phyloP scores from a whole-genome alignment of 2,113 vertebrate species.

The Marcusenius ussheri region DNA sequence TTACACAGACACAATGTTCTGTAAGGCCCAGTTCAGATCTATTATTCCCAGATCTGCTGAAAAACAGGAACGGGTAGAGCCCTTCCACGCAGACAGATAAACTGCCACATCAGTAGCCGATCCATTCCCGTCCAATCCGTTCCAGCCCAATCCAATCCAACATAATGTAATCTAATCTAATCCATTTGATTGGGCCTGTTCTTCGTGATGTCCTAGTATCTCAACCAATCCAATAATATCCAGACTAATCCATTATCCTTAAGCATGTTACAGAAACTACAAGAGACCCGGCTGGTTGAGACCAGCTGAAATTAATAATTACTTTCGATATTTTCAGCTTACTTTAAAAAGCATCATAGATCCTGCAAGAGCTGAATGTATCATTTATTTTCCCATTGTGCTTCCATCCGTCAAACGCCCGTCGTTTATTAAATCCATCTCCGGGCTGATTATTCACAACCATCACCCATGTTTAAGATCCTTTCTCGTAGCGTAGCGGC shows the following conservation, averaged over 20 bases:
- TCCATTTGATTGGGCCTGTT: slow-evolving; percentile 4
- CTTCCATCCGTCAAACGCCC: not conserved
- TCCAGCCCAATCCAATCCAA: not conserved
- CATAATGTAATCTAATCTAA: not conserved
- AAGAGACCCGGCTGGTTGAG: not conserved
- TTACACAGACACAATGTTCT: not conserved
- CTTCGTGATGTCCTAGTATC: not conserved
- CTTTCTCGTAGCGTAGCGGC: not conserved
- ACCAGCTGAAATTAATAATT: not conserved
- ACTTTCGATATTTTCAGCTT: not conserved
- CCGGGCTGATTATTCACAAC: not conserved
- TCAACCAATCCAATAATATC: not conserved
- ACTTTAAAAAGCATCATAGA: not conserved
- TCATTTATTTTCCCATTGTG: not conserved
- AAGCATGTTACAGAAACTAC: not conserved
- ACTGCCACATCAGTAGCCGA: not conserved
- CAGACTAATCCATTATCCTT: not conserved
- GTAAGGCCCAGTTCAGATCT: not conserved
- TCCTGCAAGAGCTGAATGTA: not conserved
- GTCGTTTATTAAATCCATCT: not conserved
- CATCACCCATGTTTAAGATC: not conserved
- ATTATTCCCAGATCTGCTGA: not conserved
- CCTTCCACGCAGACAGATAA: not conserved
- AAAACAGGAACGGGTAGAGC: not conserved
- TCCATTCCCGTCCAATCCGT: not conserved